Percentiles rank a stretch among this genome's conserved stretches.
These are phyloP conservation scores for Sceloporus tristichus DNA, from an alignment of 2,113 vertebrate species.

Conservation along the genomic window DNA sequence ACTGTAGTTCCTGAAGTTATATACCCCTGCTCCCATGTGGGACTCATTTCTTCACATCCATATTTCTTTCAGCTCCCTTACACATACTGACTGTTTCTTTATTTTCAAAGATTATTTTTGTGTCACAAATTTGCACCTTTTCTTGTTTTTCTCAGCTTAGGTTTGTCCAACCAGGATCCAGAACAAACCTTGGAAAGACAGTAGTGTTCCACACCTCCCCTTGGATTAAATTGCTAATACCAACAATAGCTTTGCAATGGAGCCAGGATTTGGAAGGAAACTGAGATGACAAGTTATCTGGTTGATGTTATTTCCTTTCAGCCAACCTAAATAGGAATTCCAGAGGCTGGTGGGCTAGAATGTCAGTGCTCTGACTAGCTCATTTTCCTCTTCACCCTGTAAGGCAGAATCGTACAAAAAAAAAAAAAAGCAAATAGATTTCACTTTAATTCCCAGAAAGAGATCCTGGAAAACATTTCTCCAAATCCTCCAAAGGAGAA, in stretches of 20 bases:
- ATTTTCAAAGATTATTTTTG: not conserved
- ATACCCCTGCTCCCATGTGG: not conserved
- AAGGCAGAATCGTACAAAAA: not conserved
- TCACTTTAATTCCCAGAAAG: not conserved
- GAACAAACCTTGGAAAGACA: not conserved
- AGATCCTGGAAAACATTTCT: not conserved
- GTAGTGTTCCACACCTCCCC: too few relatives aligned
- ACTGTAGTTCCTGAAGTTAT: too few relatives aligned
- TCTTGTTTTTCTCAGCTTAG: not conserved
- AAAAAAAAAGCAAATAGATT: not conserved
- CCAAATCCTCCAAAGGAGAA: not conserved
- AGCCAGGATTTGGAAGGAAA: not conserved
- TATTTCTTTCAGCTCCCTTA: not conserved
- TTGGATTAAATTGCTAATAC: too few relatives aligned
- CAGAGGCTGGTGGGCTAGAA: not conserved
- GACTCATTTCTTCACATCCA: not conserved
- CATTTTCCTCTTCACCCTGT: not conserved
- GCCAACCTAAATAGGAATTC: not conserved
- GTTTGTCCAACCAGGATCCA: not conserved
- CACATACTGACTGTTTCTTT: not conserved
- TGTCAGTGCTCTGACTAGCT: not conserved
- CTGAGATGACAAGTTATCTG: not conserved
- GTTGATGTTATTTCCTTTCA: not conserved
- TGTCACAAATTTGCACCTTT: not conserved
- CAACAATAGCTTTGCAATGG: not conserved